Percentiles rank a stretch among this genome's conserved stretches.
Evolutionary conservation across 2,888 invertebrate species (phyloP).

Genomic region (Acanthosoma haemorrhoidale): DNA sequence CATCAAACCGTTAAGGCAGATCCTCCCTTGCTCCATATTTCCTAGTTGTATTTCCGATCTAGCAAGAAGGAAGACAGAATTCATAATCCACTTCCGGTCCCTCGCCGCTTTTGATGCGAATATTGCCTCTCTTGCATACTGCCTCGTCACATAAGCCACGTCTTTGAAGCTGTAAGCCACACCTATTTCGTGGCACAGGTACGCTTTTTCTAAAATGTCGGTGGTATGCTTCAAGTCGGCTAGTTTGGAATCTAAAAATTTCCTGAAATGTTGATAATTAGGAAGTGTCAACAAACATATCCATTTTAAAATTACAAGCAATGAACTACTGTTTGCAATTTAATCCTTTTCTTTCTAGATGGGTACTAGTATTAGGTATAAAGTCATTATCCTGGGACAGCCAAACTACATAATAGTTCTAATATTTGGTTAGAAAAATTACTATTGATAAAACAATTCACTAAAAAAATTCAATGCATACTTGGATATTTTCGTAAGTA

Average conservation of each 20-base stretch:
- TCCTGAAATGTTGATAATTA: neutral
- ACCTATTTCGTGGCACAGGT: slow-evolving; percentile 11
- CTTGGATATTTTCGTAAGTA: no score
- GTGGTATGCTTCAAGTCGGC: slow-evolving; percentile 11
- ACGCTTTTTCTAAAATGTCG: neutral
- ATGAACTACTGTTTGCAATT: no score
- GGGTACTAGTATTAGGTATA: no score
- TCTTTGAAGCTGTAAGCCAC: slow-evolving; percentile 12
- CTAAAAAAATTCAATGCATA: no score
- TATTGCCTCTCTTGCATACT: neutral
- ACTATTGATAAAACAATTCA: no score
- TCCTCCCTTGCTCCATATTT: neutral
- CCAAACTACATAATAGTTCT: no score
- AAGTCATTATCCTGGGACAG: no score
- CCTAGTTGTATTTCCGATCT: neutral
- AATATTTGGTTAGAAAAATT: no score
- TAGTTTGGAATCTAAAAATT: neutral
- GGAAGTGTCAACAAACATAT: no score
- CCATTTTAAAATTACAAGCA: no score
- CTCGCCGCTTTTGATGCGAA: neutral
- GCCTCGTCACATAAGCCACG: neutral
- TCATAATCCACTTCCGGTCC: neutral
- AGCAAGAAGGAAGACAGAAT: slow-evolving; percentile 10
- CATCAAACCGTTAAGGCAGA: slow-evolving; percentile 1
- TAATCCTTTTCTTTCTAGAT: no score